phyloP scores from a whole-genome alignment of 2,113 vertebrate genomes.

The Megatriorchis doriae region DNA sequence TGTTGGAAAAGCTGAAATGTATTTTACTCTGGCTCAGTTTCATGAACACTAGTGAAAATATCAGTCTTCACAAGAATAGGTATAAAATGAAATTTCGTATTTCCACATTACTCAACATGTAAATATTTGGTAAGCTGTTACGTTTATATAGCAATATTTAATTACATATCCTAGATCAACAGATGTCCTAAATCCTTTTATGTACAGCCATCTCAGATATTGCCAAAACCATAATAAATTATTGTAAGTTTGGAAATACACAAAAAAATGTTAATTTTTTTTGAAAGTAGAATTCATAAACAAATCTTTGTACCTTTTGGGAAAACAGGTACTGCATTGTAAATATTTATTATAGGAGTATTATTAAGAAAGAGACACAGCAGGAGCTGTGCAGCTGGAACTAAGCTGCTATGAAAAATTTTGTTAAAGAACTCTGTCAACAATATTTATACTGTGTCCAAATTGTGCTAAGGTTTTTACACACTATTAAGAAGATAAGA shows the following conservation, averaged over 20 bases:
- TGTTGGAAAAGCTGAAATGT: not conserved
- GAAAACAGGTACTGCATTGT: not conserved
- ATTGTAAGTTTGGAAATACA: constrained; percentile 22
- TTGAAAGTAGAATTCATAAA: constrained; percentile 40
- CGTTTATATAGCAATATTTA: constrained; percentile 35
- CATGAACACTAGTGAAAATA: not conserved
- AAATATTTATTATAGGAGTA: constrained; percentile 54
- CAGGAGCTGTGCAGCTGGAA: constrained; percentile 10
- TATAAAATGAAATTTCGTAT: not conserved
- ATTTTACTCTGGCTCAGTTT: not conserved
- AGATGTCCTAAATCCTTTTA: not conserved
- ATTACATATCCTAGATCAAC: constrained; percentile 44
- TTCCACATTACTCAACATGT: not conserved
- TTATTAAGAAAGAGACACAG: constrained; percentile 40
- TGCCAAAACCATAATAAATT: constrained; percentile 10
- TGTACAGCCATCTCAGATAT: not conserved
- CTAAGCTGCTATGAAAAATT: constrained; percentile 44
- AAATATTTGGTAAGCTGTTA: constrained; percentile 35
- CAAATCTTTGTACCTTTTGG: not conserved
- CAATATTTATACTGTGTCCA: constrained; percentile 24
- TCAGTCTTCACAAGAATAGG: not conserved
- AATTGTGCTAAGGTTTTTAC: constrained; percentile 13
- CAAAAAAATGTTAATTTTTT: not conserved
- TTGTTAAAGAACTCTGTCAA: constrained; percentile 58
- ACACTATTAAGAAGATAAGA: constrained; percentile 44